A percentile compares a stretch with the other conserved stretches of the same genome.
Evolutionary conservation across 2,797 vertebrate genomes (phyloP).

Genomic region (Lepus oiostolus): DNA sequence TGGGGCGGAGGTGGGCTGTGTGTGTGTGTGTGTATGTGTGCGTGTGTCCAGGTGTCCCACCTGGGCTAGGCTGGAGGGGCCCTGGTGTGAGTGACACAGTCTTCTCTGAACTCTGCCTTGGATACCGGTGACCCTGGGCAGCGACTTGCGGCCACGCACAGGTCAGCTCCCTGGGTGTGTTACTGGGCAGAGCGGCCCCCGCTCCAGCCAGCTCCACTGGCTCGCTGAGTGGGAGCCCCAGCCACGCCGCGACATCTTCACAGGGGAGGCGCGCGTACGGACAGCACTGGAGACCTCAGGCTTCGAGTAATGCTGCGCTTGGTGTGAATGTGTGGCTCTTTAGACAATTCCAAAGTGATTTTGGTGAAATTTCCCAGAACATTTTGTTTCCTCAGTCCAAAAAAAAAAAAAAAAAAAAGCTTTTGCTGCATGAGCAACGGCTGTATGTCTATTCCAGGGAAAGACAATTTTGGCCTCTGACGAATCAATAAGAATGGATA

Average conservation of each 20-base stretch:
- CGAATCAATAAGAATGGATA: conserved; percentile 14
- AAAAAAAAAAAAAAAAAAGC: conserved; percentile 8
- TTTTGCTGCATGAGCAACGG: conserved; percentile 20
- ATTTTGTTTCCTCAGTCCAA: conserved; percentile 65
- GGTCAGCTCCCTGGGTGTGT: background rate
- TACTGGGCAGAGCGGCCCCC: background rate
- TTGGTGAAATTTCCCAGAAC: conserved; percentile 62
- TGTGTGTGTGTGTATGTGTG: background rate
- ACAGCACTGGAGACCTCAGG: conserved; percentile 3
- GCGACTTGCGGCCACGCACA: background rate
- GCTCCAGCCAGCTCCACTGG: no score
- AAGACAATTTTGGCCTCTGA: conserved; percentile 20
- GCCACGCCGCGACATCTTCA: background rate
- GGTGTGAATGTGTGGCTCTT: conserved; percentile 64
- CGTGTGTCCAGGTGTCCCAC: background rate
- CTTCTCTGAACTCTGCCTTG: background rate
- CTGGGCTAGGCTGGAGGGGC: background rate
- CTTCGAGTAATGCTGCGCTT: background rate
- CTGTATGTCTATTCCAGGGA: background rate
- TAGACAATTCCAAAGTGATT: conserved; percentile 61
- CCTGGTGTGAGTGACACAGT: background rate
- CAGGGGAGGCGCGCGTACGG: background rate
- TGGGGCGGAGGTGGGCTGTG: background rate
- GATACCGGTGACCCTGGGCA: background rate
- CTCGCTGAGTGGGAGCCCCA: no score